Base-by-base conservation (phyloP, 2,113 vertebrate genomes). In the Pavo muticus region DNA sequence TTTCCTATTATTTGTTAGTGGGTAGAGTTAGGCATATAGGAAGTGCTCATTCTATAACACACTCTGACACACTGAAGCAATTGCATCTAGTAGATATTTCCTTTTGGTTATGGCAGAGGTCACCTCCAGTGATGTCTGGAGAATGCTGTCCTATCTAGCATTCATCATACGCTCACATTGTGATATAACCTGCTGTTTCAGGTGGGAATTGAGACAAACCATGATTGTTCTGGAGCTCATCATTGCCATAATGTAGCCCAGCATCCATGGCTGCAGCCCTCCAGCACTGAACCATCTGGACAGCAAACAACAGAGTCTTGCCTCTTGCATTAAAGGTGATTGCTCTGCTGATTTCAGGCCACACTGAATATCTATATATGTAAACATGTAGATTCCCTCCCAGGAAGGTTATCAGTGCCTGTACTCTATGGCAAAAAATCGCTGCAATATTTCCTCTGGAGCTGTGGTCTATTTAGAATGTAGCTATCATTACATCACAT, bases 171-270 rank as follows among this genome's bases (percentile, higher is more conserved):
- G 0, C 2, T 64, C 64, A 4, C 13, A n/a, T 24, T 6, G 3
- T 0, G 30, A 45, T 81, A 75, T n/a, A 7, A 20, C 52, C 47
- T 4, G 3, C 0, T 2, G 39, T 75, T 56, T 37, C 19, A 6
- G 6, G 39, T 0, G 1, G 39, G 19, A 20, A 29, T 32, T 12
- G 61, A 64, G 44, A 32, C 25, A 67, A 84, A 61, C 4, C 76
- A 25, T 0, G 2, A 23, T 30, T 1, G 0, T 5, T 10, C 42
- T 27, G 63, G 29, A 4, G 2, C 23, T 59, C 1, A 0, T 11
- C 29, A 18, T 14, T 70, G 27, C 45, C 45, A 5, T 35, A 19
- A 76, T 48, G 10, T 27, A 73, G 6, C 20, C 25, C 30, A 19
- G 40, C 17, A 4, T 3, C 57, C 3, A 0, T 8, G 29, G 19